Evolutionary conservation across 2,113 vertebrate genomes (phyloP), one percentile per base, ranked within the genome.

Genomic region (Natator depressus): DNA sequence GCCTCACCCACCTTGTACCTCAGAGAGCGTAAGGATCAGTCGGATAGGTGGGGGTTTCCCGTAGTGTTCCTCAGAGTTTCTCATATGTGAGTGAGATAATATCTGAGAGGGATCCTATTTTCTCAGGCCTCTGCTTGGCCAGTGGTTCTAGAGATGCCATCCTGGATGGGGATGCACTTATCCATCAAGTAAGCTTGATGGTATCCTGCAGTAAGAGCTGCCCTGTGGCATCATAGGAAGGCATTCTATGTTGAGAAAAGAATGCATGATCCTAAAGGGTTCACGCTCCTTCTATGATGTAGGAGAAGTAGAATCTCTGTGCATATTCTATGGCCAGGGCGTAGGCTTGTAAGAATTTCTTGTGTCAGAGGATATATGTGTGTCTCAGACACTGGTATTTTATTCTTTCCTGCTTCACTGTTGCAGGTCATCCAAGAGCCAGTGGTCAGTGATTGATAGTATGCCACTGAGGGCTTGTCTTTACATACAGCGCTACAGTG

Each of bases 291-390:
- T 38, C 65, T 91, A 59, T 8, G 10, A 31, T 8, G 93, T 59
- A 86, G 46, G 81, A 12, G 5, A 82, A 80, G 55, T 29, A 80
- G n/a, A 59, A 53, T 20, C 89, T 84, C 82, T 89, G 90, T 47
- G 27, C 3, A 87, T 91, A 62, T 31, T 6, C 50, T 46, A 2
- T 35, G 88, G 49, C 51, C 84, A 82, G 10, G 24, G 3, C 16
- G 4, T n/a, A 38, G n/a, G 8, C 31, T 84, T 89, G 81, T 86
- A 87, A 89, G 88, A 88, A 88, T 94, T 82, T 84, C 38, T 94
- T 85, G 53, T 76, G 7, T 50, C 84, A 29, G 38, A 31, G 24
- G 51, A 22, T 89, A 22, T 90, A 2, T 24, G 22, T 0, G 9
- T 72, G 8, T 72, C 0, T 93, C 55, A 47, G 84, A 93, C 54